A percentile compares a stretch with the other conserved stretches of the same genome.
These are phyloP conservation scores for Tiaroga cobitis DNA, from an alignment of 2,797 vertebrate genomes.

Conservation along the genomic window DNA sequence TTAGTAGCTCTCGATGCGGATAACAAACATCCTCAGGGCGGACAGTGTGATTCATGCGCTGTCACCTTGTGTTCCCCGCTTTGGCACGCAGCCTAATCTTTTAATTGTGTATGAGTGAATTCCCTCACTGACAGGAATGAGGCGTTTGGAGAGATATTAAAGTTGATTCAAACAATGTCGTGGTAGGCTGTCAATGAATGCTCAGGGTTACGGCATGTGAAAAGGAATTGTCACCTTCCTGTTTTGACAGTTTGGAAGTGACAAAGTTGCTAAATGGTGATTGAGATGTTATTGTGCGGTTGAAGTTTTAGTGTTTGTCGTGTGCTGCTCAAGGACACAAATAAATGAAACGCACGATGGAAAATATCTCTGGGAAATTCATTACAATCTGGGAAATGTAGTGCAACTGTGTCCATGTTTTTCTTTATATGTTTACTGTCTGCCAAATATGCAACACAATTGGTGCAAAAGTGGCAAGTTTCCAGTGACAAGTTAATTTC, in stretches of 20 bases:
- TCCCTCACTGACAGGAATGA: constrained; percentile 52
- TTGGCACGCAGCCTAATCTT: constrained; percentile 60
- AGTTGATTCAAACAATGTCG: constrained; percentile 38
- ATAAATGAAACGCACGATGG: neutral
- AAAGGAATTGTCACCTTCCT: constrained; percentile 33
- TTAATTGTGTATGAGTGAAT: constrained; percentile 60
- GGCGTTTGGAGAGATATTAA: constrained; percentile 48
- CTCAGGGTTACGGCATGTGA: constrained; percentile 16
- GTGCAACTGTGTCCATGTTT: neutral
- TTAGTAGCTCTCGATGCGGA: constrained; percentile 40
- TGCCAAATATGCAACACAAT: neutral
- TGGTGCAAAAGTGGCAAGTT: neutral
- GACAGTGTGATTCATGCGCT: constrained; percentile 50
- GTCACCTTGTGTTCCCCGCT: constrained; percentile 47
- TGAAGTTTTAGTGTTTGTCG: neutral
- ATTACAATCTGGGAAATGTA: neutral
- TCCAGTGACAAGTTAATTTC: neutral
- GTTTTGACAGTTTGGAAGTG: constrained; percentile 36
- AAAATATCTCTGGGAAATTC: neutral
- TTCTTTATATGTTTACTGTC: neutral
- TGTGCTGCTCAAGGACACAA: constrained; percentile 16
- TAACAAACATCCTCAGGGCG: constrained; percentile 62
- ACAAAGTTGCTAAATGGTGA: constrained; percentile 16
- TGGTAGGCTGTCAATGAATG: constrained; percentile 40
- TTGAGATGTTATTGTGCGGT: constrained; percentile 18